Base-by-base conservation (phyloP, 2,888 invertebrate genomes). In the Aporophyla nigra region DNA sequence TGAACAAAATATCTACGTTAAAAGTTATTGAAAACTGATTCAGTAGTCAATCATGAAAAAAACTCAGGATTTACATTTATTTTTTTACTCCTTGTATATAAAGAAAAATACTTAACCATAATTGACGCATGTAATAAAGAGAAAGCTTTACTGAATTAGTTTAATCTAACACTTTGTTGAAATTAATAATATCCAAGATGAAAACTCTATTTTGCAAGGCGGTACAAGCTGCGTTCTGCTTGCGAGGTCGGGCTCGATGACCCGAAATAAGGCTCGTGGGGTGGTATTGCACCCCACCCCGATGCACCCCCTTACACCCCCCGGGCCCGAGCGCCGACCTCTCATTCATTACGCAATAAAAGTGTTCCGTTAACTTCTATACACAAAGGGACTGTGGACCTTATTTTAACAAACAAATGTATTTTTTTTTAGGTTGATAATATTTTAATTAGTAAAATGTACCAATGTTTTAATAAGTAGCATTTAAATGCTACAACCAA, bases 281-380 rank as follows among this genome's bases (percentile, higher is more conserved):
- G 92, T 90, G 93, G 92, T 92, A 93, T 93, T 93, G 94, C 95
- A 93, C 89, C 92, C 91, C 91, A 90, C 89, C 88, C 89, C 87
- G 84, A 86, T 86, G 87, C 85, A 85, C 83, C 83, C 78, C 21
- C 87, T 85, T 76, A 82, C 87, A 65, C 87, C 90, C 90, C 86
- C 90, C 83, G 88, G 89, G 91, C 88, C 89, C 92, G 95, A 92
- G 92, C 95, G 93, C 93, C 95, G 95, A 95, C 95, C 96, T 95
- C 94, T 94, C 96, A 94, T 95, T 96, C 95, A 96, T 96, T 96
- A 96, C 96, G 96, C 96, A 96, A 96, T 96, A 96, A 96, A 95
- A 96, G 94, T 93, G 93, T 95, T 92, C 93, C 91, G 90, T 91
- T 93, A 91, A 92, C 92, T 90, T 91, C 89, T 90, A 91, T 90